Evolutionary conservation across 2,888 invertebrate species (phyloP).

Genomic region (Fabriciana adippe): DNA sequence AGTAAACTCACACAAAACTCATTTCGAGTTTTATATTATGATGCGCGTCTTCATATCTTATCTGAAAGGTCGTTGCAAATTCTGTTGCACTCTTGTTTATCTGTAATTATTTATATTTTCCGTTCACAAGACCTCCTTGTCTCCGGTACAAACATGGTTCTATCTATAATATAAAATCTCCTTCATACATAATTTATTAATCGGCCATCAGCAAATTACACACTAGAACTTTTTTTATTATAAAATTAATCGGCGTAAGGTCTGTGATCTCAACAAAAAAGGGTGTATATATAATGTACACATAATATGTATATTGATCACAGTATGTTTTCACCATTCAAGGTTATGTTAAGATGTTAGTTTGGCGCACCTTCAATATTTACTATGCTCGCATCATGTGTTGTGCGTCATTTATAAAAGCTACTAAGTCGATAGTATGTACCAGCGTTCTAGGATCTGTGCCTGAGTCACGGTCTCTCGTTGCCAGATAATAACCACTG

Average conservation of each 20-base stretch:
- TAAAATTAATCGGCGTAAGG: conserved; percentile 20
- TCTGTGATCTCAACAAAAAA: conserved; percentile 26
- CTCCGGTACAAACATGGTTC: conserved; percentile 13
- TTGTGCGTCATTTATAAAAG: conserved; percentile 64
- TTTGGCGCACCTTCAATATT: conserved; percentile 60
- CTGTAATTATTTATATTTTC: conserved; percentile 26
- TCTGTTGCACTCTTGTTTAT: conserved; percentile 31
- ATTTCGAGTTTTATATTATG: conserved; percentile 4
- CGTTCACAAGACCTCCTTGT: conserved; percentile 27
- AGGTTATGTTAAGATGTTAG: conserved; percentile 51
- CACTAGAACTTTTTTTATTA: conserved; percentile 19
- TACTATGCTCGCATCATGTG: conserved; percentile 55
- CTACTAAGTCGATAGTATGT: conserved; percentile 65
- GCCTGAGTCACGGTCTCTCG: conserved; percentile 67
- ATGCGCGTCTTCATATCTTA: conserved; percentile 20
- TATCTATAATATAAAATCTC: conserved; percentile 26
- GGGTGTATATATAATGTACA: conserved; percentile 34
- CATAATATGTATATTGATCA: conserved; percentile 16
- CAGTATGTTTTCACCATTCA: conserved; percentile 41
- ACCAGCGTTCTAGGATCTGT: conserved; percentile 66
- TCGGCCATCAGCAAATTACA: conserved; percentile 18
- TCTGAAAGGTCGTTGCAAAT: conserved; percentile 27
- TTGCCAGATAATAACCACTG: conserved; percentile 62
- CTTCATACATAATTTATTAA: conserved; percentile 31
- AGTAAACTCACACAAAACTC: not conserved